Conservation (phyloP, 2,797 vertebrate species). For the Sciurus vulgaris region DNA sequence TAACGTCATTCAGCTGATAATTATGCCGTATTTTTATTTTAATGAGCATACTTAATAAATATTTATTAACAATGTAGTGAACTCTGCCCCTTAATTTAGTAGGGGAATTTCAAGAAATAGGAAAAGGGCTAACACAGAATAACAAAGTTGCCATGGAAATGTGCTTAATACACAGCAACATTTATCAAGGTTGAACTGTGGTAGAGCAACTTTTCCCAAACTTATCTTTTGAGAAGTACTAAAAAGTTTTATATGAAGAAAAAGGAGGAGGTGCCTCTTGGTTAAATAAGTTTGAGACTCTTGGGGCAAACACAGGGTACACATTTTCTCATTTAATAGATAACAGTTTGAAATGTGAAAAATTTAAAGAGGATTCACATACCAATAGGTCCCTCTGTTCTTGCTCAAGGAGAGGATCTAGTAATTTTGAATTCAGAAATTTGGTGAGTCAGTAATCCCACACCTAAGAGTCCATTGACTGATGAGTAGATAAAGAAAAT, state of each 20-base stretch:
- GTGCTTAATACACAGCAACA: constrained; percentile 20
- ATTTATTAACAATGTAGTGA: constrained; percentile 12
- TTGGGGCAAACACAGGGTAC: neutral
- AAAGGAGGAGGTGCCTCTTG: neutral
- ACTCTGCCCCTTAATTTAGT: neutral
- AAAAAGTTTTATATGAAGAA: neutral
- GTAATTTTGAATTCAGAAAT: constrained; percentile 3
- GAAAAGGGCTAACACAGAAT: neutral
- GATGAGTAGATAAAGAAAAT: neutral
- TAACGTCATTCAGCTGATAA: neutral
- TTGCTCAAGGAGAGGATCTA: neutral
- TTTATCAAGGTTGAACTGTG: constrained; percentile 10
- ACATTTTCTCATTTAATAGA: neutral
- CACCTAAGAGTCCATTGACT: too few relatives aligned
- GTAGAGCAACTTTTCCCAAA: neutral
- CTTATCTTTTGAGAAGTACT: neutral
- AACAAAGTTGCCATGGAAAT: neutral
- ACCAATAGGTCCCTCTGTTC: neutral
- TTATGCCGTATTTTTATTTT: neutral
- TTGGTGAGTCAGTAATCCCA: neutral
- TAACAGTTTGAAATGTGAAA: constrained; percentile 6
- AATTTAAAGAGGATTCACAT: neutral
- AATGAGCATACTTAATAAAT: neutral
- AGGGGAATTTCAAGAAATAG: neutral
- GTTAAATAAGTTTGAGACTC: neutral